A percentile compares a stretch with the other conserved stretches of the same genome.
Conservation (phyloP, 2,888 invertebrate species). For the Timema cristinae region DNA sequence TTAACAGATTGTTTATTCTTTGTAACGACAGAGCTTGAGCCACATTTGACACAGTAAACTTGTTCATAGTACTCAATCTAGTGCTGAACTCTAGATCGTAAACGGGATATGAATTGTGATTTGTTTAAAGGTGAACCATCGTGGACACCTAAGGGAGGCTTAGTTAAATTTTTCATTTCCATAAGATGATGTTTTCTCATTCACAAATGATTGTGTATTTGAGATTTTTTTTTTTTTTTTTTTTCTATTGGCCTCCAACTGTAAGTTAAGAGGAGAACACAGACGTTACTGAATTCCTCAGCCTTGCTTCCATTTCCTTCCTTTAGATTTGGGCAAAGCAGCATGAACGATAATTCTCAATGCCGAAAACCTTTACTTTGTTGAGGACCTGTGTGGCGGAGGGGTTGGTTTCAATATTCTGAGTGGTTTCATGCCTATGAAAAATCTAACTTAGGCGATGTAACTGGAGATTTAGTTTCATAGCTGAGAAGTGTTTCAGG, state of each 20-base stretch:
- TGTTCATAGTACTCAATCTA: background rate
- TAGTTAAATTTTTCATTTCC: conserved; percentile 2
- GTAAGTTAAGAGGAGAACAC: background rate
- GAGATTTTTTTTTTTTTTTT: too few species aligned
- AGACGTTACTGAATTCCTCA: background rate
- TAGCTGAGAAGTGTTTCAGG: background rate
- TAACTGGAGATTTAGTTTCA: background rate
- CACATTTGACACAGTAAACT: background rate
- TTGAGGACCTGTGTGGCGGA: conserved; percentile 8
- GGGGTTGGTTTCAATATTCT: conserved; percentile 14
- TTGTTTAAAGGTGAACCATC: background rate
- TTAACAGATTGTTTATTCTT: conserved; percentile 6
- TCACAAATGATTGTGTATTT: conserved; percentile 11
- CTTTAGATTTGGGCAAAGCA: conserved; percentile 15
- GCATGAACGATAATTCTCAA: conserved; percentile 36
- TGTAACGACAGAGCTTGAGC: background rate
- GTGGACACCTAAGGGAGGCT: background rate
- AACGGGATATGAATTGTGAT: background rate
- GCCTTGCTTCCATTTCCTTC: conserved; percentile 13
- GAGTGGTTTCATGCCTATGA: background rate
- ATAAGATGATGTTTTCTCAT: background rate
- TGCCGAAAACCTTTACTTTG: conserved; percentile 22
- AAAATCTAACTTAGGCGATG: background rate
- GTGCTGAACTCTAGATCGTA: conserved; percentile 9
- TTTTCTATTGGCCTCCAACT: conserved; percentile 17